Evolutionary conservation across 1,140 invertebrate species (phyloP), one percentile per base, ranked within the genome.

Genomic region (Neodiprion lecontei): DNA sequence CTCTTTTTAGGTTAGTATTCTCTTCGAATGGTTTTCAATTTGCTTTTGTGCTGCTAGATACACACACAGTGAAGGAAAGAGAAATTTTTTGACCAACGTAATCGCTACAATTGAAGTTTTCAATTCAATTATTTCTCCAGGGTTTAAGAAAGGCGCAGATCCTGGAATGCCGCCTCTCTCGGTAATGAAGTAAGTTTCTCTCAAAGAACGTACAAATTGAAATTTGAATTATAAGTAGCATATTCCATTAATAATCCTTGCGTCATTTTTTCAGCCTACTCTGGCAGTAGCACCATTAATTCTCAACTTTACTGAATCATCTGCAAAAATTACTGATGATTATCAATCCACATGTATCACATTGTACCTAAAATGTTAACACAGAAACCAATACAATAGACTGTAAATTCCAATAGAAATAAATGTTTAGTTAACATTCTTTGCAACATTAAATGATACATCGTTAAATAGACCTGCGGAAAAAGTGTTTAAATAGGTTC

Each of bases 1-100:
- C 78, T 94, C 5, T 93, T 92, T 87, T 88, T 94, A 88, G 92
- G 92, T 94, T 89, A 90, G 86, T 83, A 76, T 72, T 72, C 65
- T 67, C n/a, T 21, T 67, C 74, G 49, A n/a, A 53, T 3, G 28
- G 69, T 66, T 72, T 47, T 21, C 47, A 40, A 40, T 40, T 40
- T 40, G 28, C 73, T 73, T 72, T 1, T 4, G 21, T 40, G 28
- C 28, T 40, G 28, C 28, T 40, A 40, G 28, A 40, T 40, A 40
- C 28, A 40, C 53, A 14, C 53, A n/a, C 11, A 28, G 47, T 61
- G 11, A 61, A 12, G 8, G 53, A 61, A 5, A 17, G 53, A 61
- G 0, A 7, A 67, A 10, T 72, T 3, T 12, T n/a, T 61, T 61
- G 47, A 50, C 72, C 47, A 28, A 73, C 65, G 40, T 28, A 48